Base-by-base conservation (phyloP, 2,888 invertebrate genomes). In the Drosophila anomalata region DNA sequence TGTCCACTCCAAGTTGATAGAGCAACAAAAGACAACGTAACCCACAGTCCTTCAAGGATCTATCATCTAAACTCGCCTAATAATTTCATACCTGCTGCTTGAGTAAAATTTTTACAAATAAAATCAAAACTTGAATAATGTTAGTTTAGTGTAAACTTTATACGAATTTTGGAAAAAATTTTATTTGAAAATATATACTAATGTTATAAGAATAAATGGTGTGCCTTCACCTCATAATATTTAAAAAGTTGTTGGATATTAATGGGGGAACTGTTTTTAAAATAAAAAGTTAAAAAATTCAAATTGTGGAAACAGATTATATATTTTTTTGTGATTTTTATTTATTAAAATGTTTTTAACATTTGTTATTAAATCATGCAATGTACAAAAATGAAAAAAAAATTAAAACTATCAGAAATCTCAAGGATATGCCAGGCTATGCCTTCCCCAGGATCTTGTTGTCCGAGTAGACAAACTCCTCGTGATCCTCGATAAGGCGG, bases 1-100 rank as follows among this genome's bases (percentile, higher is more conserved):
- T 90, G 95, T 96, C 88, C 97, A 97, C 92, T 95, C 95, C 92
- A 96, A 95, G 93, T 93, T 97, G 92, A 96, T 96, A 90, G 95
- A 94, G 63, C 87, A 86, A 53, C 68, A 62, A 6, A 58, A 67
- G 42, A 22, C 70, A 14, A 47, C 58, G 51, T 51, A 69, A 59
- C 29, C 39, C 3, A 26, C 9, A 39, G 17, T 2, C 11, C 14
- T 4, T 7, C 3, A 26, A 12, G 36, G 12, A 56, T 22, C 8
- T 8, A 48, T 4, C 33, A 29, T 60, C 14, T 0, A 14, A 24
- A 8, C 48, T 48, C 11, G 24, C 56, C 20, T 47, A 7, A 44
- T 44, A 11, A n/a, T 22, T 31, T 22, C 4, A 46, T 46, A 33
- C 11, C 9, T 24, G 22, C 31, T 31, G 20, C 55, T 54, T 29